Evolutionary conservation across 2,797 vertebrate species (phyloP), one percentile per base, ranked within the genome.

Genomic region (Macropodus opercularis): DNA sequence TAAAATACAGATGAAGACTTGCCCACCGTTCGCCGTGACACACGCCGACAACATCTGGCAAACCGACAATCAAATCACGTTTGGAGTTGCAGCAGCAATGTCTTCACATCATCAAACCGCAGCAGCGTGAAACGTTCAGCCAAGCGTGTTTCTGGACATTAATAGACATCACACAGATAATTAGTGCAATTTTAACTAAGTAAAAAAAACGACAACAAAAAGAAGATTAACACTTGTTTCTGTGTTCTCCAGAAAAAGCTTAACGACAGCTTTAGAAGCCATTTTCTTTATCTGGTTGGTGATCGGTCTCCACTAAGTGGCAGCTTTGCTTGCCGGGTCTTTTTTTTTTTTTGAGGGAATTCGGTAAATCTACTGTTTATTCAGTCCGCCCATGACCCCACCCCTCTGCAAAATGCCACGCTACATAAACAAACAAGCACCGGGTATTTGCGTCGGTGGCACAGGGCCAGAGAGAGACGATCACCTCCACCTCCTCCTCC

Each of bases 401-500:
- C 51, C 50, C 67, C 24, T 42, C 70, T 56, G 39, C 21, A n/a
- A 32, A 56, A 63, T 15, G 54, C 69, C 47, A 61, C 41, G n/a
- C 58, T 46, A 51, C 65, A 61, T 43, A 71, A 79, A 83, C 50
- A 77, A 74, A 81, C 71, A 77, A 64, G 62, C 53, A 61, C 26
- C 68, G 84, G 59, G 81, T 80, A 83, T 85, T 86, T 79, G 85
- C 80, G 67, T 62, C 43, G 52, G 66, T 74, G 62, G 69, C 69
- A 66, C 46, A 34, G 61, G 62, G 78, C 68, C 71, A 67, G 57
- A 38, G 70, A 72, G 66, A 77, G 59, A 69, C 55, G 31, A 62
- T 43, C 68, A 24, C 65, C 61, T 18, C 41, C 71, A 6, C 59
- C 57, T 26, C 27, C 66, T 27, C 62, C 64, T 39, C 51, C 46